phyloP scores from a whole-genome alignment of 92 coral and sea anemone genomes.

The Pocillopora grandis region DNA sequence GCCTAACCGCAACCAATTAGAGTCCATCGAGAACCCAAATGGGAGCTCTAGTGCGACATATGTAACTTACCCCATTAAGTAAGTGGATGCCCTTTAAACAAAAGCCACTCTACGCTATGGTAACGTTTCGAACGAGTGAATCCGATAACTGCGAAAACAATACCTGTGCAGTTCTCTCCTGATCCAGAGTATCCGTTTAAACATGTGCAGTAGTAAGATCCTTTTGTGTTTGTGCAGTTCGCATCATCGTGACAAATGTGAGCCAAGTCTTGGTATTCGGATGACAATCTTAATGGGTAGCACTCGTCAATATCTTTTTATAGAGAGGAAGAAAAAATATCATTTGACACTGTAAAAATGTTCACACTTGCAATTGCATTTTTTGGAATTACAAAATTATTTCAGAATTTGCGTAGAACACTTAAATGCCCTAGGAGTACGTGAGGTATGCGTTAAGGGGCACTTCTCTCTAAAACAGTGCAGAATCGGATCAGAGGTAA shows the following conservation, averaged over 20 bases:
- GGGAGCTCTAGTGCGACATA: background rate
- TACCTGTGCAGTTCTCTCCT: slow-evolving; percentile 51
- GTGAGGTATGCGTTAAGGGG: too few relatives aligned
- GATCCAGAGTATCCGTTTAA: slow-evolving; percentile 49
- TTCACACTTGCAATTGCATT: too few relatives aligned
- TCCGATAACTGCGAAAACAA: background rate
- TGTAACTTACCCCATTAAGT: background rate
- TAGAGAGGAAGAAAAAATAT: background rate
- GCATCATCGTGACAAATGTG: slow-evolving; percentile 65
- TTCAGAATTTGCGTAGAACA: too few relatives aligned
- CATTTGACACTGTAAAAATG: background rate
- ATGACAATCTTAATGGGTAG: slow-evolving; percentile 29
- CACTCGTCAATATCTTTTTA: slow-evolving; percentile 59
- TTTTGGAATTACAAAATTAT: too few relatives aligned
- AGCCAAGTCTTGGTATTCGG: slow-evolving; percentile 44
- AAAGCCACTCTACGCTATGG: background rate
- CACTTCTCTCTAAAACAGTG: too few relatives aligned
- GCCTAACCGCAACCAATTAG: background rate
- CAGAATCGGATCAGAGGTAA: too few relatives aligned
- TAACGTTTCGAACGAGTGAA: too few relatives aligned
- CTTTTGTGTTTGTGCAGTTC: slow-evolving; percentile 69
- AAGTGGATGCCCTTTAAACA: background rate
- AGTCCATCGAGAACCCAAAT: background rate
- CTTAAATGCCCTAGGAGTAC: too few relatives aligned
- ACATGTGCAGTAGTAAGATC: slow-evolving; percentile 67